Evolutionary conservation across 2,888 invertebrate genomes (phyloP), one percentile per base, ranked within the genome.

Genomic region (Mycalesis mineus): DNA sequence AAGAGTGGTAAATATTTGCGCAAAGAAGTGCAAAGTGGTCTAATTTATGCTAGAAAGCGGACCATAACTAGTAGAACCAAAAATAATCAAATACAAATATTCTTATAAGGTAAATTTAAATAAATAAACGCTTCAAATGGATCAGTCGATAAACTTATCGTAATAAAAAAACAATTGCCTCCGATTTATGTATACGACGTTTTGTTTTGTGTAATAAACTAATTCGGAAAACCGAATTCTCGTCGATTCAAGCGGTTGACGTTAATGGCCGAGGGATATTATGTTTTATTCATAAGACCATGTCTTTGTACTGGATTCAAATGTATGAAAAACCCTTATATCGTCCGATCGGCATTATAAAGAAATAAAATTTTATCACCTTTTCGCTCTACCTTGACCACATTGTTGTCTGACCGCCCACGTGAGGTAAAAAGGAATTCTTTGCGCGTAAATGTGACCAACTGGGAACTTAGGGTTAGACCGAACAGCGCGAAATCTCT

Each of bases 281-380:
- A 45, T 45, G 31, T 45, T 45, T 45, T 45, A 45, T 45, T 45
- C 45, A 31, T 45, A 31, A 45, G 31, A 14, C 45, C 14, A 14
- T 45, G 22, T 48, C 33, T 33, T 33, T 15, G 47, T 17, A 33
- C 29, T 48, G 9, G 28, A 31, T 48, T 37, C 37, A 7, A 22
- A 11, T 37, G 29, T 13, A 39, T 31, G n/a, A 40, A 28, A n/a
- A 40, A 6, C 8, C 11, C 40, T 40, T 31, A 14, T 39, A 29
- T 4, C 15, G 36, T 11, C 14, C 8, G 31, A 15, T 15, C 39
- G 29, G 28, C 11, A 9, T 50, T 37, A 54, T 55, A 36, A 50
- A 55, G 58, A 49, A 58, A 54, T 58, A 49, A 56, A 39, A 56
- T 52, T 53, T 61, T 56, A 58, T 49, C 42, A 40, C 31, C 39